phyloP scores from a whole-genome alignment of 2,113 vertebrate species.

The Syngnathoides biaculeatus region DNA sequence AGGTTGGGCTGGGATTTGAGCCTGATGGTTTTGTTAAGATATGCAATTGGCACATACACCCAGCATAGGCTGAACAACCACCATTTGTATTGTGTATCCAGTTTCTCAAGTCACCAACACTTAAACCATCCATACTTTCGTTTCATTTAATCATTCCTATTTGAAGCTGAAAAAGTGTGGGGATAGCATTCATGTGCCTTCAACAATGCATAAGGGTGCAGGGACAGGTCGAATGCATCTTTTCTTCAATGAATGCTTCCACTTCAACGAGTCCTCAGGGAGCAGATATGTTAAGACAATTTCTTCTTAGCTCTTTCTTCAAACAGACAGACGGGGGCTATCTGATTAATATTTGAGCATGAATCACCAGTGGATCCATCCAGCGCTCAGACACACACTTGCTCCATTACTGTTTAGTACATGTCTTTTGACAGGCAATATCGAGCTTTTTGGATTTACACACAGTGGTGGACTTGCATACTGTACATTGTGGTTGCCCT shows the following conservation, averaged over 20 bases:
- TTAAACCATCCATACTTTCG: constrained; percentile 41
- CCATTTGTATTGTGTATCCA: constrained; percentile 4
- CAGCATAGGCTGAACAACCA: constrained; percentile 2
- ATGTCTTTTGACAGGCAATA: constrained; percentile 62
- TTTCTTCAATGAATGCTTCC: constrained; percentile 50
- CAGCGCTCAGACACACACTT: constrained; percentile 46
- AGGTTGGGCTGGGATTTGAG: no score
- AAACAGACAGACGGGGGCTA: constrained; percentile 41
- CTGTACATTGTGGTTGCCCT: constrained; percentile 25
- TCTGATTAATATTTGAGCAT: constrained; percentile 59
- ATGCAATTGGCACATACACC: constrained; percentile 3
- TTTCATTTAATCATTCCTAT: constrained; percentile 52
- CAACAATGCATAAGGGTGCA: constrained; percentile 20
- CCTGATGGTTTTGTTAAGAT: not conserved
- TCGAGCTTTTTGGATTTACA: constrained; percentile 38
- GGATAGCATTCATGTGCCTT: constrained; percentile 35
- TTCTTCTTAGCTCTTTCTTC: constrained; percentile 46
- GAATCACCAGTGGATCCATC: constrained; percentile 60
- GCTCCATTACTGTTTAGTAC: constrained; percentile 48
- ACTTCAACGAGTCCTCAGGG: constrained; percentile 34
- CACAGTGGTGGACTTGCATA: constrained; percentile 30
- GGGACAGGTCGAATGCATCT: constrained; percentile 45
- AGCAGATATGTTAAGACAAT: constrained; percentile 42
- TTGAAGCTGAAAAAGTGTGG: constrained; percentile 22
- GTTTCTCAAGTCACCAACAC: constrained; percentile 24